phyloP scores from a whole-genome alignment of 92 coral and sea anemone genomes.

The Phymanthus crucifer region DNA sequence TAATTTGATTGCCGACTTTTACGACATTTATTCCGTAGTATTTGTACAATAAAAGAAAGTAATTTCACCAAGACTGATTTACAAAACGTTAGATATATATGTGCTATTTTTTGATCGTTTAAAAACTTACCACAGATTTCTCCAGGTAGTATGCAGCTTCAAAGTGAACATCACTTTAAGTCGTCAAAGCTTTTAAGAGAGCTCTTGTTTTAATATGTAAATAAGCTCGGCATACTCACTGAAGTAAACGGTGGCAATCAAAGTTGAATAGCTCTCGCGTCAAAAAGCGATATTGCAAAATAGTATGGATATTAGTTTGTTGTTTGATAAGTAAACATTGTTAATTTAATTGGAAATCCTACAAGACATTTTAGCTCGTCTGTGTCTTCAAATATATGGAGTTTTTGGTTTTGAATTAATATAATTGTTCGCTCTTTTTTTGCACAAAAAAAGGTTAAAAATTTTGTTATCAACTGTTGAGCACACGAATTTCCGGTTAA shows the following conservation, averaged over 20 bases:
- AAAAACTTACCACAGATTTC: neutral
- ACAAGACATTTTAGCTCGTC: neutral
- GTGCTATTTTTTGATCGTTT: neutral
- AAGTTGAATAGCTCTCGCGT: neutral
- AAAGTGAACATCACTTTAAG: neutral
- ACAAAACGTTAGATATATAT: neutral
- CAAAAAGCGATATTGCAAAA: slow-evolving; percentile 17
- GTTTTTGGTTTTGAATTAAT: neutral
- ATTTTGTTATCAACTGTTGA: no score
- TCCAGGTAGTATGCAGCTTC: neutral
- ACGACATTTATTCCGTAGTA: neutral
- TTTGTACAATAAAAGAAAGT: neutral
- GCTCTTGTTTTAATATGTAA: slow-evolving; percentile 8
- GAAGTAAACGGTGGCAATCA: slow-evolving; percentile 23
- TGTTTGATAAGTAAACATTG: slow-evolving; percentile 13
- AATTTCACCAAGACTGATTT: neutral
- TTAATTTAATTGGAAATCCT: neutral
- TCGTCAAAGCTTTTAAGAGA: neutral
- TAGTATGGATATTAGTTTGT: slow-evolving; percentile 18
- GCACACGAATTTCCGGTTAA: no score
- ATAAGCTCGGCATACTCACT: neutral
- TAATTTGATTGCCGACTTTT: neutral
- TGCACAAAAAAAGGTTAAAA: neutral
- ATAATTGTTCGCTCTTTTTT: neutral
- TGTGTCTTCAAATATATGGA: neutral